Percentiles rank a stretch among this genome's conserved stretches.
Conservation (phyloP, 2,113 vertebrate species). For the Ameiurus melas region DNA sequence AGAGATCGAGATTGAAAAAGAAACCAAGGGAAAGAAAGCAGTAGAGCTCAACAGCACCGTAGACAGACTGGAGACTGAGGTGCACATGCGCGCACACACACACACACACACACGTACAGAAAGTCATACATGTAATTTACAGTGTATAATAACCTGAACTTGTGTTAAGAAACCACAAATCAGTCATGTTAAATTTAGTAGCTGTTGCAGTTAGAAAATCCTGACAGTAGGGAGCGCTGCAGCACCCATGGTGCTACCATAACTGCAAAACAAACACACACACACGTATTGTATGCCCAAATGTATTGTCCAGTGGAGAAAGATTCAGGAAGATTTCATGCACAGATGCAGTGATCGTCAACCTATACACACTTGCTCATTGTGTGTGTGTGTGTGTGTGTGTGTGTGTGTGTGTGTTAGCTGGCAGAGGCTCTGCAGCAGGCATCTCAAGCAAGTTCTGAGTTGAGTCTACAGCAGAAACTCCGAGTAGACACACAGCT, state of each 20-base stretch:
- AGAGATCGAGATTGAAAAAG: constrained; percentile 65
- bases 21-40: constrained; percentile 63
- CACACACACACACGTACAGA: not conserved
- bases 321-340: not conserved
- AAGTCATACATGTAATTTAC: not conserved
- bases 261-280: not conserved
- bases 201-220: not conserved
- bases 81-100: constrained; percentile 40
- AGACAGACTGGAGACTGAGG: constrained; percentile 69
- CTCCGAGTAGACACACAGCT: constrained; percentile 65
- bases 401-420: constrained; percentile 51
- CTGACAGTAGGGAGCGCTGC: not conserved
- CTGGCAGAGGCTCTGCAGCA: constrained; percentile 63
- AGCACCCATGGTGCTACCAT: not conserved
- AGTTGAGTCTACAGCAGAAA: constrained; percentile 71
- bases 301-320: not conserved
- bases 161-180: not conserved
- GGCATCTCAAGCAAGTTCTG: constrained; percentile 50
- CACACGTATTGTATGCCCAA: not conserved
- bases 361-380: not conserved
- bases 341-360: not conserved
- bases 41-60: constrained; percentile 62
- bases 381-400: not conserved
- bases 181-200: not conserved
- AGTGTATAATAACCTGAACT: not conserved